A percentile compares a stretch with the other conserved stretches of the same genome.
Evolutionary conservation across 2,113 vertebrate genomes (phyloP).

Genomic region (Dasyurus viverrinus): DNA sequence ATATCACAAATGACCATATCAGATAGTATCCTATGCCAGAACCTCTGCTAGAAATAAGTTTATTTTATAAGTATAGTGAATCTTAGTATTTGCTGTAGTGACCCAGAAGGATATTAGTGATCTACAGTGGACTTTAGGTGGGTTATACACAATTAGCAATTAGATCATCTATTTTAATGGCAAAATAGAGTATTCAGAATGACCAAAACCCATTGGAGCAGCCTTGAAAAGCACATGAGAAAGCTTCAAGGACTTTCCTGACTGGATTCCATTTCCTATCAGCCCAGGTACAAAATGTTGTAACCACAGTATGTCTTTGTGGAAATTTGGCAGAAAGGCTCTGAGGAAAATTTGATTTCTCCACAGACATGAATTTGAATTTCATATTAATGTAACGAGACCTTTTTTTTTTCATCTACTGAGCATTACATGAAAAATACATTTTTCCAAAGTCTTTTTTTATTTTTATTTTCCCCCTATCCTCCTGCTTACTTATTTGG

Average conservation of each 20-base stretch:
- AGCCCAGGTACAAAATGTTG: constrained; percentile 7
- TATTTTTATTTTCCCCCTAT: constrained; percentile 11
- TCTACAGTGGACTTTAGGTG: not conserved
- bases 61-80: not conserved
- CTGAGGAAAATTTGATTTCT: fast-evolving
- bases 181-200: no score
- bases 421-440: not conserved
- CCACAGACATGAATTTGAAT: not conserved
- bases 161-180: not conserved
- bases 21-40: not conserved
- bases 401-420: not conserved
- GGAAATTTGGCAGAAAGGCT: not conserved
- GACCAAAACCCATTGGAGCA: fast-evolving
- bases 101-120: not conserved
- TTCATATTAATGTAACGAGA: not conserved
- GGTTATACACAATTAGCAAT: not conserved
- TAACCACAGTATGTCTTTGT: fast-evolving
- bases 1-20: not conserved
- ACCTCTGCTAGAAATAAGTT: constrained; percentile 6
- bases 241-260: not conserved
- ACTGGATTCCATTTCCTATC: not conserved
- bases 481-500: fast-evolving
- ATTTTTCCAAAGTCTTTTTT: not conserved
- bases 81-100: not conserved
- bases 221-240: not conserved